Conservation (phyloP, 2,888 invertebrate genomes). For the Orchesella flavescens region DNA sequence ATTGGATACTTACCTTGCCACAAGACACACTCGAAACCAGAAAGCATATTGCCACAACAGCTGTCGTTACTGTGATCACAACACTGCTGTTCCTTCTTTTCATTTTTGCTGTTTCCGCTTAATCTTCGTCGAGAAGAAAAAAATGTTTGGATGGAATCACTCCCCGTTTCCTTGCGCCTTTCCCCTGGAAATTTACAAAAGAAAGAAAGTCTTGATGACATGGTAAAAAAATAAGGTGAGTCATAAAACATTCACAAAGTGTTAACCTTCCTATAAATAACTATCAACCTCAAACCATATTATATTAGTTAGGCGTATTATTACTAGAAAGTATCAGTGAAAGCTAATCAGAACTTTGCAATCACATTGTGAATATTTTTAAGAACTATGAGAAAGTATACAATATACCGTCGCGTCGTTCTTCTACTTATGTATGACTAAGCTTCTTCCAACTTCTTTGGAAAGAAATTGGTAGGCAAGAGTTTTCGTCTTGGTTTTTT, state of each 20-base stretch:
- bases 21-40: conserved; percentile 56
- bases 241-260: conserved; percentile 4
- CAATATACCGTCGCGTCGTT: not conserved
- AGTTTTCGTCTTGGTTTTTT: conserved; percentile 1
- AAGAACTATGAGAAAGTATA: not conserved
- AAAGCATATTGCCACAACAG: conserved; percentile 51
- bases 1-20: conserved; percentile 58
- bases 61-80: conserved; percentile 42
- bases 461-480: not conserved
- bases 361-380: conserved; percentile 13
- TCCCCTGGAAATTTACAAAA: conserved; percentile 28
- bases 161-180: conserved; percentile 11
- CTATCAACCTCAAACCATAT: conserved; percentile 21
- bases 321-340: not conserved
- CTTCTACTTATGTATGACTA: not conserved
- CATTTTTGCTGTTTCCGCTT: conserved; percentile 37
- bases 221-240: not conserved
- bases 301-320: no score
- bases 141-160: conserved; percentile 19
- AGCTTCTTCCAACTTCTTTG: not conserved
- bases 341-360: conserved; percentile 34
- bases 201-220: conserved; percentile 1
- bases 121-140: conserved; percentile 35
- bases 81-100: conserved; percentile 28
- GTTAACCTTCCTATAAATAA: conserved; percentile 30